A percentile compares a stretch with the other conserved stretches of the same genome.
phyloP scores from a whole-genome alignment of 2,888 invertebrate species.

The Villa cingulata region DNA sequence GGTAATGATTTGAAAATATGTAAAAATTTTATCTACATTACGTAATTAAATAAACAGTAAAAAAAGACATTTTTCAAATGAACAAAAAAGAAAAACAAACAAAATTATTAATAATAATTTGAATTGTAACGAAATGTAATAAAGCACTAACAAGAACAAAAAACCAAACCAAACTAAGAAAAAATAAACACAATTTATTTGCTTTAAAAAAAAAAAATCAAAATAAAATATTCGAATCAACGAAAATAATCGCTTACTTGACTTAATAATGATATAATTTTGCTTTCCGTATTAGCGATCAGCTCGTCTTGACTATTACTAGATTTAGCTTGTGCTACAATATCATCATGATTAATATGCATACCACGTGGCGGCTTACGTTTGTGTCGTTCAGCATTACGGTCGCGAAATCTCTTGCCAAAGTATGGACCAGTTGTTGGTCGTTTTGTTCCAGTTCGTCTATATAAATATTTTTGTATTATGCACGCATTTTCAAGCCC shows the following conservation, averaged over 20 bases:
- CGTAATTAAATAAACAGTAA: no score
- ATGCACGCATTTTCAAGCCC: background rate
- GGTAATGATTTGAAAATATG: no score
- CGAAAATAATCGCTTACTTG: constrained; percentile 55
- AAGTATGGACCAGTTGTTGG: constrained; percentile 56
- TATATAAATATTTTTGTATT: constrained; percentile 31
- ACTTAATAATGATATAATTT: constrained; percentile 86
- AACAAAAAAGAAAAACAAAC: no score
- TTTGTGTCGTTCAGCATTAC: constrained; percentile 43
- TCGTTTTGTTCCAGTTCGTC: constrained; percentile 67
- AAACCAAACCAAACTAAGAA: no score
- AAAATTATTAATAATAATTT: no score
- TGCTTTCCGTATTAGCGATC: constrained; percentile 84
- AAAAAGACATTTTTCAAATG: no score
- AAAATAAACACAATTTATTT: no score
- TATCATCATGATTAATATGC: constrained; percentile 95
- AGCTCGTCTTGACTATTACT: constrained; percentile 49
- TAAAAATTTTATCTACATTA: no score
- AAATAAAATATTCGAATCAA: no score
- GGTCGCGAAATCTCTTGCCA: constrained; percentile 31
- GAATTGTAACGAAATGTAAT: no score
- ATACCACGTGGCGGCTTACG: constrained; percentile 91
- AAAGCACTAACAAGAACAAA: no score
- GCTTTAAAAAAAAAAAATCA: background rate
- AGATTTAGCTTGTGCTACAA: constrained; percentile 67